Percentiles rank a stretch among this genome's conserved stretches.
Evolutionary conservation across 2,888 invertebrate species (phyloP).

Genomic region (Bursaphelenchus okinawaensis): DNA sequence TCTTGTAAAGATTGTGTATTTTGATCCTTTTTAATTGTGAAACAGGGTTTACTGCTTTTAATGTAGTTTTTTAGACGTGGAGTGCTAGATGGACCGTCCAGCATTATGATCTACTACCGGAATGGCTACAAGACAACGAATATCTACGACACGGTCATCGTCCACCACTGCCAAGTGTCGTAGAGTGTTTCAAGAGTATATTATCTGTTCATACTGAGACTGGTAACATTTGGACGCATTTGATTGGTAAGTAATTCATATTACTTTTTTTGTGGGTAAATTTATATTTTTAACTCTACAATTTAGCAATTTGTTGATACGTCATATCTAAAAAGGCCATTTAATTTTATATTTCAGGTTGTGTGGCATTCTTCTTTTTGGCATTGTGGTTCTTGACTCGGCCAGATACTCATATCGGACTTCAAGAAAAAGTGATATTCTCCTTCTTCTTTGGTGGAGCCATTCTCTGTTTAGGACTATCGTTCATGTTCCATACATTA

Average conservation of each 20-base stretch:
- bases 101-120: slow-evolving; percentile 77
- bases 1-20: too few relatives aligned
- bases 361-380: slow-evolving; percentile 64
- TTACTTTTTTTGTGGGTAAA: slow-evolving; percentile 60
- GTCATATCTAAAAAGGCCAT: background rate
- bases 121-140: slow-evolving; percentile 74
- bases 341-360: slow-evolving; percentile 65
- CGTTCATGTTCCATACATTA: slow-evolving; percentile 93
- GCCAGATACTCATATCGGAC: slow-evolving; percentile 73
- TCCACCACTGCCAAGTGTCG: slow-evolving; percentile 89
- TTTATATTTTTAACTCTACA: background rate
- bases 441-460: slow-evolving; percentile 93
- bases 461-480: slow-evolving; percentile 89
- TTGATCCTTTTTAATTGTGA: too few relatives aligned
- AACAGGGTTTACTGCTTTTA: too few relatives aligned
- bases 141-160: slow-evolving; percentile 73
- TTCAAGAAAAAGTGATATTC: slow-evolving; percentile 87
- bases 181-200: slow-evolving; percentile 95
- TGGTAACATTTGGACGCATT: slow-evolving; percentile 98
- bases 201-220: slow-evolving; percentile 98
- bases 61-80: slow-evolving; percentile 18
- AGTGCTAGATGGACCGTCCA: slow-evolving; percentile 54
- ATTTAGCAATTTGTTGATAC: background rate
- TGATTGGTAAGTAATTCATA: slow-evolving; percentile 64
- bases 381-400: slow-evolving; percentile 79